A percentile compares a stretch with the other conserved stretches of the same genome.
These are phyloP conservation scores for Gadus macrocephalus DNA, from an alignment of 2,113 vertebrate species.

Conservation along the genomic window DNA sequence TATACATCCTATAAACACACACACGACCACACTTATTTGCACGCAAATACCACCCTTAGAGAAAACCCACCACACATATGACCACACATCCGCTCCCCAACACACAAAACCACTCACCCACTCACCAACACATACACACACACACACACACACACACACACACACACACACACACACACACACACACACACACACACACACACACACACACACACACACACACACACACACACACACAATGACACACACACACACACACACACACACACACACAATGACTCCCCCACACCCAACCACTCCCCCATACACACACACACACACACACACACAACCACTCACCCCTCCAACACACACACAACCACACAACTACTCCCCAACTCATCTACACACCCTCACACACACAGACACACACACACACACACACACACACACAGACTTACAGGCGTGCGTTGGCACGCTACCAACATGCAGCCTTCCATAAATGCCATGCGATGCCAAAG, in stretches of 20 bases:
- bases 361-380: slow-evolving; percentile 21
- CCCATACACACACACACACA: background rate
- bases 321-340: background rate
- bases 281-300: background rate
- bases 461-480: slow-evolving; percentile 37
- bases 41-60: slow-evolving; percentile 11
- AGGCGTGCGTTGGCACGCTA: slow-evolving; percentile 33
- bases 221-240: background rate
- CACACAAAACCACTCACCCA: slow-evolving; percentile 24
- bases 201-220: slow-evolving; percentile 27
- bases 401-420: slow-evolving; percentile 26
- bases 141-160: slow-evolving; percentile 1
- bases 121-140: slow-evolving; percentile 2
- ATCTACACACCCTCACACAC: slow-evolving; percentile 3
- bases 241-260: slow-evolving; percentile 4
- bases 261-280: slow-evolving; percentile 26
- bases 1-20: slow-evolving; percentile 48
- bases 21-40: background rate
- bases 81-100: slow-evolving; percentile 20
- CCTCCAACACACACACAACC: too few species aligned
- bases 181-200: slow-evolving; percentile 23
- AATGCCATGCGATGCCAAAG: slow-evolving; percentile 77
- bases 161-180: slow-evolving; percentile 26
- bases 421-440: slow-evolving; percentile 19
- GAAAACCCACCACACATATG: slow-evolving; percentile 9